Evolutionary conservation across 2,797 vertebrate genomes (phyloP).

Genomic region (Gallinago solitaria): DNA sequence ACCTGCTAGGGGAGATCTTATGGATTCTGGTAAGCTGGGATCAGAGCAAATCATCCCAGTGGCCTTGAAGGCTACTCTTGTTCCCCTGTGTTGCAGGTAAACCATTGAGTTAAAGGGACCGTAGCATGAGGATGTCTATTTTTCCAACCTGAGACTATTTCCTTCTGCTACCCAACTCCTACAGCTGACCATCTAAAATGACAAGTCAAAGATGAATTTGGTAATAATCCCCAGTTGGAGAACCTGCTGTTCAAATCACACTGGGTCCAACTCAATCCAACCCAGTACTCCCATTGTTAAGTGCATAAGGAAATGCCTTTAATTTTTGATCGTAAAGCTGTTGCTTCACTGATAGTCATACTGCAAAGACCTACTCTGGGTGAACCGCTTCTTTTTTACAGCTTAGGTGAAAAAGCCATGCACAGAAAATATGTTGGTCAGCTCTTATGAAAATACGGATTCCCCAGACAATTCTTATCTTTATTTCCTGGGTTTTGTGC

Average conservation of each 20-base stretch:
- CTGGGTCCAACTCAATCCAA: background rate
- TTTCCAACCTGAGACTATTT: background rate
- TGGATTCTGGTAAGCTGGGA: background rate
- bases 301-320: background rate
- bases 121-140: background rate
- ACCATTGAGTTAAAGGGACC: background rate
- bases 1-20: background rate
- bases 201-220: background rate
- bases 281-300: background rate
- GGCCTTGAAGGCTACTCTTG: background rate
- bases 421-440: background rate
- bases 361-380: background rate
- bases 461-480: background rate
- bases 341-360: background rate
- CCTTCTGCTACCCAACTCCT: background rate
- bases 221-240: background rate
- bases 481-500: background rate
- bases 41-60: background rate
- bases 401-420: background rate
- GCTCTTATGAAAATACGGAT: background rate
- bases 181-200: background rate
- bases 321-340: background rate
- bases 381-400: background rate
- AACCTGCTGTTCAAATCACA: background rate
- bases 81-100: background rate